phyloP scores from a whole-genome alignment of 2,888 invertebrate species.

The Drosophila barbarae region DNA sequence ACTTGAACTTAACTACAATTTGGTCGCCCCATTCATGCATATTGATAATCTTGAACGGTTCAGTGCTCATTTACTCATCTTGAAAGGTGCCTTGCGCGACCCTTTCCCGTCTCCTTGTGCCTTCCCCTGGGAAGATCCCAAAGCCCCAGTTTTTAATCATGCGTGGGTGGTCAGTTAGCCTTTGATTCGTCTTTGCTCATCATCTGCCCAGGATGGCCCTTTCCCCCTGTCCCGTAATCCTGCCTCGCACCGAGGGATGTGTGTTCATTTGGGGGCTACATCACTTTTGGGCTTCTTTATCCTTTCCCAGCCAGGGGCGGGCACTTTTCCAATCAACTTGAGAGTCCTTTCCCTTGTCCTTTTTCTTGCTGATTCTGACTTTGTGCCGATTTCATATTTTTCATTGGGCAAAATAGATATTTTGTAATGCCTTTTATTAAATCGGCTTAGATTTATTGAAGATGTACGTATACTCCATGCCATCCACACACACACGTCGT shows the following conservation, averaged over 20 bases:
- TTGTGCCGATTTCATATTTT: constrained; percentile 67
- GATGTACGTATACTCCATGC: constrained; percentile 39
- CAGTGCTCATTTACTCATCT: constrained; percentile 74
- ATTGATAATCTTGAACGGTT: constrained; percentile 76
- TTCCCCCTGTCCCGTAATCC: constrained; percentile 4
- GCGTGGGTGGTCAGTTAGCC: constrained; percentile 57
- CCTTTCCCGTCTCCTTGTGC: neutral
- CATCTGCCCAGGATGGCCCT: constrained; percentile 3
- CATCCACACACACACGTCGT: constrained; percentile 14
- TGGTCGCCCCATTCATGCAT: constrained; percentile 56
- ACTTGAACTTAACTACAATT: constrained; percentile 62
- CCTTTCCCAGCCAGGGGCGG: constrained; percentile 34
- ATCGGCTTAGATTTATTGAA: constrained; percentile 73
- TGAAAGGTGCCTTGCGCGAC: constrained; percentile 57
- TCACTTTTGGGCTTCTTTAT: constrained; percentile 53
- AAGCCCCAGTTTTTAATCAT: constrained; percentile 64
- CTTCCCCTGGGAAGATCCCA: constrained; percentile 8
- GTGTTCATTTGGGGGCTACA: constrained; percentile 56
- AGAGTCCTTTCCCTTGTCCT: constrained; percentile 48
- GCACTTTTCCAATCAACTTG: constrained; percentile 71
- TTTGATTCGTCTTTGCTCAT: constrained; percentile 32
- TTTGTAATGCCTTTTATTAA: constrained; percentile 75
- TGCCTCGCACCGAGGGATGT: constrained; percentile 21
- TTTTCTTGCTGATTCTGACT: constrained; percentile 61
- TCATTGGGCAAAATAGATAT: constrained; percentile 67